Evolutionary conservation across 2,797 vertebrate genomes (phyloP).

Genomic region (Anniella stebbinsi): DNA sequence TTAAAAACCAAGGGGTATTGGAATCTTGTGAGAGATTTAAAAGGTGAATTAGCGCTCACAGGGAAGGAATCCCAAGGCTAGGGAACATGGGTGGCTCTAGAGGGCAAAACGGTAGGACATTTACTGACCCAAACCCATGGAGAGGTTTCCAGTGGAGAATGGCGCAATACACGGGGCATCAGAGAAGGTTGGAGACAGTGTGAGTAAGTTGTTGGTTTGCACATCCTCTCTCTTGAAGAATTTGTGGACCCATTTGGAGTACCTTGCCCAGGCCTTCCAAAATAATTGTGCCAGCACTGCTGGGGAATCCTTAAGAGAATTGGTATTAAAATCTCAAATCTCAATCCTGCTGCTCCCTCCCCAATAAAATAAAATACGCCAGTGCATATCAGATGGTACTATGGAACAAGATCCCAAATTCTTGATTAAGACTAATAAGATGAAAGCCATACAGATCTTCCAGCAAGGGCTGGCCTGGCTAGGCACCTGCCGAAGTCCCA

Average conservation of each 20-base stretch:
- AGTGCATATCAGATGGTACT: not conserved
- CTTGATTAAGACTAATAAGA: not conserved
- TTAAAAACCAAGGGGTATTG: no score
- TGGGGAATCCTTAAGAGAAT: not conserved
- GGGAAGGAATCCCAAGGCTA: not conserved
- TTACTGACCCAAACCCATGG: fast-evolving
- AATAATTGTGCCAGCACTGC: not conserved
- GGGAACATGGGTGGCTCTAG: not conserved
- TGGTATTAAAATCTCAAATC: not conserved
- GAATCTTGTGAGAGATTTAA: not conserved
- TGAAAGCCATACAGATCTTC: not conserved
- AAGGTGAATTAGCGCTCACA: slow-evolving; percentile 1
- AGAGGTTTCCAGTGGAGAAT: not conserved
- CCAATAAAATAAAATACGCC: no score
- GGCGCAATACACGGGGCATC: not conserved
- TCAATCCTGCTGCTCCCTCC: no score
- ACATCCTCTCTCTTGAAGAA: not conserved
- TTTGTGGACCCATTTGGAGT: not conserved
- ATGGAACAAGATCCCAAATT: fast-evolving
- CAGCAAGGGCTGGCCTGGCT: no score
- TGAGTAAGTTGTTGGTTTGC: not conserved
- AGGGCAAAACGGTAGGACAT: not conserved
- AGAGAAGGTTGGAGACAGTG: not conserved
- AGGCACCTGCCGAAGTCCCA: no score
- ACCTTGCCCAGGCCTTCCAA: not conserved